phyloP scores from a whole-genome alignment of 2,797 vertebrate genomes.

The Spinibarbus caldwelli region DNA sequence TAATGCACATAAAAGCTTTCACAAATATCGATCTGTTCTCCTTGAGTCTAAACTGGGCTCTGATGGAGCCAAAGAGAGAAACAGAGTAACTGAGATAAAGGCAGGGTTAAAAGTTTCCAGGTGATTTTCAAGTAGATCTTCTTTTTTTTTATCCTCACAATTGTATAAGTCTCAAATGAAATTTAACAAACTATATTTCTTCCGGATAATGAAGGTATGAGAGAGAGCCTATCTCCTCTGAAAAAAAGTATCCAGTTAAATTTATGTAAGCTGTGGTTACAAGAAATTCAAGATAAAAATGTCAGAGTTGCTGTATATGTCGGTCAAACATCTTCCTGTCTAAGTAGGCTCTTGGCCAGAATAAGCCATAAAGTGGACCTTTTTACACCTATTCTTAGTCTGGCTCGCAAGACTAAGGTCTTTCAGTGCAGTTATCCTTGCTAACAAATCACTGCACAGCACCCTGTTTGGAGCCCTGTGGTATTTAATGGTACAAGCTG shows the following conservation, averaged over 20 bases:
- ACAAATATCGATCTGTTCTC: conserved; percentile 15
- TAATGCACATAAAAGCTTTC: conserved; percentile 36
- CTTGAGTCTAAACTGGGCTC: conserved; percentile 20
- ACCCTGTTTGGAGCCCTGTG: conserved; percentile 9
- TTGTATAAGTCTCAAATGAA: background rate
- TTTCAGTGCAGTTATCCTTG: background rate
- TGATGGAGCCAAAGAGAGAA: conserved; percentile 20
- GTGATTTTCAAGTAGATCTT: background rate
- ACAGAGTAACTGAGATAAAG: background rate
- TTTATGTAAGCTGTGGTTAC: background rate
- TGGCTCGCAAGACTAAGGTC: background rate
- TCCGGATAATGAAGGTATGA: background rate
- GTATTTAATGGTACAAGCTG: background rate
- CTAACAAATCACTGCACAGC: background rate
- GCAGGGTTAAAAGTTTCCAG: background rate
- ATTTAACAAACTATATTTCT: background rate
- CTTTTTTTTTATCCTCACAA: background rate
- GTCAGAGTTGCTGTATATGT: background rate
- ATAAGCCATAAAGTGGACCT: background rate
- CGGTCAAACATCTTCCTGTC: background rate
- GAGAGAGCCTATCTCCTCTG: background rate
- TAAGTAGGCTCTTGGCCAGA: background rate
- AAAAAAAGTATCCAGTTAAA: background rate
- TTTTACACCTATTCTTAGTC: conserved; percentile 10
- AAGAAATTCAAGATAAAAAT: background rate